phyloP scores from a whole-genome alignment of 2,797 vertebrate species.

The Spondyliosoma cantharus region DNA sequence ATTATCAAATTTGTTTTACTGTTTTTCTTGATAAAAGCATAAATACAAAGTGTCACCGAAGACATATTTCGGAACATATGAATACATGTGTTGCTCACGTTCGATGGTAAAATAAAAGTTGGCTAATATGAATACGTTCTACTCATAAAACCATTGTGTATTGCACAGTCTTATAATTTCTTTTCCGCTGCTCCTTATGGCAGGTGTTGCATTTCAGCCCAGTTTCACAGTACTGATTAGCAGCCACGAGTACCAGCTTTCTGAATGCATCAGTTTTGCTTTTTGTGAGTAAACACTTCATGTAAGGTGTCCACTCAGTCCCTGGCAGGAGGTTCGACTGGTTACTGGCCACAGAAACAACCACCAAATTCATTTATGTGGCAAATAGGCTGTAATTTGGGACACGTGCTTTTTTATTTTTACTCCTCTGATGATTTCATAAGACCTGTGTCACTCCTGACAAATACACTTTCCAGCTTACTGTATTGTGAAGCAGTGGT shows the following conservation, averaged over 20 bases:
- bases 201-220: not conserved
- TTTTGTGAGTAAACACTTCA: too few relatives aligned
- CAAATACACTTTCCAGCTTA: not conserved
- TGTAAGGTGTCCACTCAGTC: not conserved
- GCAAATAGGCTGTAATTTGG: conserved; percentile 5
- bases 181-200: not conserved
- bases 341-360: not conserved
- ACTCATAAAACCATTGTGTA: not conserved
- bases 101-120: too few relatives aligned
- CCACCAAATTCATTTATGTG: not conserved
- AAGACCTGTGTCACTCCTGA: conserved; percentile 2
- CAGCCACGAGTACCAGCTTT: conserved; percentile 6
- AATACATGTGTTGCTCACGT: not conserved
- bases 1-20: not conserved
- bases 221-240: conserved; percentile 5
- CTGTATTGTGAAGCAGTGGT: not conserved
- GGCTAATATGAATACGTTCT: not conserved
- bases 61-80: not conserved
- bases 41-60: not conserved
- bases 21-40: not conserved
- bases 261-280: not conserved
- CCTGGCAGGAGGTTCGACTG: not conserved
- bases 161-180: not conserved
- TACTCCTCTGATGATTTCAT: not conserved
- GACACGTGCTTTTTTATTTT: not conserved